Base-by-base conservation (phyloP, 2,797 vertebrate genomes). In the Trachurus trachurus region DNA sequence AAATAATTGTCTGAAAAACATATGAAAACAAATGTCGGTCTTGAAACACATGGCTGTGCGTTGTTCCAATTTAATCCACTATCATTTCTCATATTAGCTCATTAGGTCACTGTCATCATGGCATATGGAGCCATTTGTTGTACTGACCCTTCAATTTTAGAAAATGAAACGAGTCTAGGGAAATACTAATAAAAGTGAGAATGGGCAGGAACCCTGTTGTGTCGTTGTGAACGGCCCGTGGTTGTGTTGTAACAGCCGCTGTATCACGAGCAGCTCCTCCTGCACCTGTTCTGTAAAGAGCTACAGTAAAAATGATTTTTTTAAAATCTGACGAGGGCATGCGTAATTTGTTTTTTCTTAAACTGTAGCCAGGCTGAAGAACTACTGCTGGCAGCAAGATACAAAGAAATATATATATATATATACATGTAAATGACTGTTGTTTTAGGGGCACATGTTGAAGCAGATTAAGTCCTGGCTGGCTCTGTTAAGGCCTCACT, bases 231-330 rank as follows among this genome's bases (percentile, higher is more conserved):
- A 54, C 56, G 59, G 16, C 81, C 57, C 19, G 16, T 34, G 73
- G 87, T 78, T 92, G 90, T 91, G 91, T 93, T 93, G 42, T 91
- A 91, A 88, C 89, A 91, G 89, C 87, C 82, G 2, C 9, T 58
- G 59, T 76, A 21, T 79, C 56, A 40, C 72, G 52, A 61, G 59
- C 61, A 1, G 29, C 40, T 81, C 70, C 62, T 75, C 66, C 45
- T 47, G 60, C 56, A 42, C 76, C 71, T 67, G 39, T 31, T 77
- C 44, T 78, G 75, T 72, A 63, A 81, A 78, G 63, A 62, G 77
- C 69, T 67, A 39, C 50, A 19, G 66, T 57, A 15, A 74, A 74
- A 80, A 73, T 31, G 70, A 83, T 79, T 37, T 8, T 37, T 26
- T 26, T 1, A 26, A 67, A 29, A 72, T 80, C 84, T 74, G 66